A percentile compares a stretch with the other conserved stretches of the same genome.
Conservation (phyloP, 2,113 vertebrate genomes). For the Tiliqua scincoides region DNA sequence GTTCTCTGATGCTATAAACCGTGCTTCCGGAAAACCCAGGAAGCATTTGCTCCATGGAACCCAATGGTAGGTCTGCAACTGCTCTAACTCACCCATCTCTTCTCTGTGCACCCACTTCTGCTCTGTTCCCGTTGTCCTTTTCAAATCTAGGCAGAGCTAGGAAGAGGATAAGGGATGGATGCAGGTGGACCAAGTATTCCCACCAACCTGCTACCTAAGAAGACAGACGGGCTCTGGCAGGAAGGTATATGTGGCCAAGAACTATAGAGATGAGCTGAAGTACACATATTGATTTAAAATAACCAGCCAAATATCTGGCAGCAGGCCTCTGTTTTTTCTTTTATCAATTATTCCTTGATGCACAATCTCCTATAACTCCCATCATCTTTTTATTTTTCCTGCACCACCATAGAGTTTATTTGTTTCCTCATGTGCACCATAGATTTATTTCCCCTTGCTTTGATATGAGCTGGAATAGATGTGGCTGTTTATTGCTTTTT, state of each 20-base stretch:
- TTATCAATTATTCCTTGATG: conserved; percentile 12
- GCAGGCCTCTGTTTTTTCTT: conserved; percentile 6
- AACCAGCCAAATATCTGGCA: background rate
- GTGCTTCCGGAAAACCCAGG: no score
- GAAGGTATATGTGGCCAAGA: background rate
- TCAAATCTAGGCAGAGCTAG: no score
- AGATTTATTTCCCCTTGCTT: conserved; percentile 59
- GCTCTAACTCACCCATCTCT: no score
- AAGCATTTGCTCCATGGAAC: no score
- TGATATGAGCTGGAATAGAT: conserved; percentile 62
- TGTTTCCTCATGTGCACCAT: conserved; percentile 57
- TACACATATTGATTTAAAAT: background rate
- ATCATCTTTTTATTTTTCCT: conserved; percentile 43
- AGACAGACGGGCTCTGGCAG: no score
- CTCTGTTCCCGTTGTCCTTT: no score
- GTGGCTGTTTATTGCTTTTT: conserved; percentile 68
- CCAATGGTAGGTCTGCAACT: no score
- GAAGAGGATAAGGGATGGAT: no score
- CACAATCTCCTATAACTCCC: conserved; percentile 41
- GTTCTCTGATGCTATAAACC: no score
- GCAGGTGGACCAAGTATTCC: no score
- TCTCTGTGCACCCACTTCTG: no score
- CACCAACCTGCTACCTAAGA: no score
- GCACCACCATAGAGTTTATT: conserved; percentile 48
- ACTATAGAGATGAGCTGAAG: background rate